Percentiles rank a stretch among this genome's conserved stretches.
These are phyloP conservation scores for Neomonachus schauinslandi DNA, from an alignment of 2,113 vertebrate species.

Conservation along the genomic window DNA sequence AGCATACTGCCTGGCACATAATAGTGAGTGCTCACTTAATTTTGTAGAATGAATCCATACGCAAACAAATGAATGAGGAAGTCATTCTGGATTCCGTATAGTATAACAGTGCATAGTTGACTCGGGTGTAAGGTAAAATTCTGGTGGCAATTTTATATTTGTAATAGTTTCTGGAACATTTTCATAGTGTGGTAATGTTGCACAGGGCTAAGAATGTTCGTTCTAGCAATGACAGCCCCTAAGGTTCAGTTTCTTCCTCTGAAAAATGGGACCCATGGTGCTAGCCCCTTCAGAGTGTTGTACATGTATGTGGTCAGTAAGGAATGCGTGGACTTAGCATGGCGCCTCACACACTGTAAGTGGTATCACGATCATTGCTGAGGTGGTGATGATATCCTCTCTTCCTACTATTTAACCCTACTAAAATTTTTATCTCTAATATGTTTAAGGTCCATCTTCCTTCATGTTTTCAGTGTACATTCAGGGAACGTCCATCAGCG, in stretches of 20 bases:
- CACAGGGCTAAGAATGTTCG: background rate
- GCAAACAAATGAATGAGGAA: background rate
- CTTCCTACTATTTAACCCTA: background rate
- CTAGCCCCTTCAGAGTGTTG: background rate
- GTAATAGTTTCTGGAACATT: background rate
- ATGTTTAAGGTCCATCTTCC: background rate
- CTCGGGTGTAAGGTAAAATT: rapidly evolving
- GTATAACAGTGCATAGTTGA: rapidly evolving
- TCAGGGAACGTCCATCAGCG: background rate
- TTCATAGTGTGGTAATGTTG: too few relatives aligned
- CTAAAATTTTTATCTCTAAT: background rate
- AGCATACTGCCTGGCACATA: background rate
- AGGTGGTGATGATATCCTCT: background rate
- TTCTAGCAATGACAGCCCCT: background rate
- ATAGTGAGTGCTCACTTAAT: background rate
- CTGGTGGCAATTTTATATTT: background rate
- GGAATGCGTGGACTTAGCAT: background rate
- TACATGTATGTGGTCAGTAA: background rate
- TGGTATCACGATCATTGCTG: too few relatives aligned
- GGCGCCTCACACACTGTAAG: rapidly evolving
- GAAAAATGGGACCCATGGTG: background rate
- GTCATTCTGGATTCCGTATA: background rate
- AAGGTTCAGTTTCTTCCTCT: background rate
- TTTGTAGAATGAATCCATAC: background rate
- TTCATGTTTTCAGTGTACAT: background rate